These are phyloP conservation scores for Peromyscus aztecus DNA, from an alignment of 2,797 vertebrate genomes.

Conservation along the genomic window DNA sequence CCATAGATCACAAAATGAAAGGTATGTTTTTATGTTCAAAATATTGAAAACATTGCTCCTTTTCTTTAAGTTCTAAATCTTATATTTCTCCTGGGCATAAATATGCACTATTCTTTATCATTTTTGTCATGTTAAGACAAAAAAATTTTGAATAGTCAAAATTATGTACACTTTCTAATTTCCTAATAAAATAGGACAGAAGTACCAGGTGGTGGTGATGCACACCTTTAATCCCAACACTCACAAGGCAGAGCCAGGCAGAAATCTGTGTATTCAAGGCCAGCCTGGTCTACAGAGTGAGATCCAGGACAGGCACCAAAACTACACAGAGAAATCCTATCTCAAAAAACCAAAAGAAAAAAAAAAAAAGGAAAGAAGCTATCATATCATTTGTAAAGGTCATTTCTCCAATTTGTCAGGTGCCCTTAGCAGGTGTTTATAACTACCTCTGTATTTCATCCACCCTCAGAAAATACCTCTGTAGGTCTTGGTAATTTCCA, in stretches of 20 bases:
- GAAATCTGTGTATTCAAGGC: no score
- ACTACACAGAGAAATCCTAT: no score
- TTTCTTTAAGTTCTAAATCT: background rate
- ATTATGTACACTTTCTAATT: background rate
- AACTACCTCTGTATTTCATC: background rate
- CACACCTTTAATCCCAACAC: no score
- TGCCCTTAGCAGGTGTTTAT: background rate
- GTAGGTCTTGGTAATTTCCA: no score
- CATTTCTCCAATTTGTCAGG: no score
- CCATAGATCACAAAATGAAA: background rate
- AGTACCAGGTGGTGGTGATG: no score
- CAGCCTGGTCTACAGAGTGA: no score
- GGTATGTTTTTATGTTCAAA: background rate
- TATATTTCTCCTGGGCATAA: background rate
- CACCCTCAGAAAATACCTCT: background rate
- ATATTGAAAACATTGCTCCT: background rate
- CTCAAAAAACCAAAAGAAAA: no score
- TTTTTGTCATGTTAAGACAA: background rate
- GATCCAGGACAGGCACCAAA: no score
- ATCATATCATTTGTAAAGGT: background rate
- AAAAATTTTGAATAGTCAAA: background rate
- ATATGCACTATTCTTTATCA: background rate
- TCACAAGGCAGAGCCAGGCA: no score
- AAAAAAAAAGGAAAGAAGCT: background rate
- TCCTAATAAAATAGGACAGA: background rate